Base-by-base conservation (phyloP, 1,140 invertebrate genomes). In the Rhopalosiphum padi region DNA sequence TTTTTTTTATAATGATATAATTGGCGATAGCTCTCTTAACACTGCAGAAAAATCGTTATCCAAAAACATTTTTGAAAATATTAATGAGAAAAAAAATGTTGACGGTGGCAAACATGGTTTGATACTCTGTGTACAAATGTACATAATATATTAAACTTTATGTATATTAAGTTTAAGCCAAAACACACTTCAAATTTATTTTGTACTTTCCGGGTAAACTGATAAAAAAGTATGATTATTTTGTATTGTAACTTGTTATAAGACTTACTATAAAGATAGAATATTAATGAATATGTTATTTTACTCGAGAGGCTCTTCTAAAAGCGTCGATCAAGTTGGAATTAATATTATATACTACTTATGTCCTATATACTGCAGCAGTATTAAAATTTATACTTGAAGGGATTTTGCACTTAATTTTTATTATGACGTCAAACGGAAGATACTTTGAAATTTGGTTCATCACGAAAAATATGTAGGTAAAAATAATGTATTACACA, bases 221-320 rank as follows among this genome's bases (percentile, higher is more conserved):
- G 22, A 85, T 85, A 37, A 83, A 86, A 86, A 46, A 86, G 11
- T 25, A 43, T 46, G 37, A 86, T 46, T 25, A 86, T 46, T 25
- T 30, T 86, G 3, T 86, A 30, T 86, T 86, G 46, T 11, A 18
- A 86, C 11, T 86, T 46, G 15, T 86, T 43, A 46, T n/a, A 46
- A 46, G 30, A 86, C 41, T n/a, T 86, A 18, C 15, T 86, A 86
- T 30, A 86, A 46, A 25, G 11, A 30, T 11, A 41, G 41, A 77
- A 77, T 77, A 77, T 77, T 77, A 30, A 86, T 46, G 37, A 86
- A 6, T 4, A 86, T 86, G 37, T 43, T 86, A 86, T 86, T 86
- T 86, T 86, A 86, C 23, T 86, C 22, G 43, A 86, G 85, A 46
- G 43, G 43, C 41, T 46, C 85, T 86, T 86, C 85, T 86, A 46